Percentiles rank a stretch among this genome's conserved stretches.
Conservation (phyloP, 2,888 invertebrate genomes). For the Hyppa rectilinea region DNA sequence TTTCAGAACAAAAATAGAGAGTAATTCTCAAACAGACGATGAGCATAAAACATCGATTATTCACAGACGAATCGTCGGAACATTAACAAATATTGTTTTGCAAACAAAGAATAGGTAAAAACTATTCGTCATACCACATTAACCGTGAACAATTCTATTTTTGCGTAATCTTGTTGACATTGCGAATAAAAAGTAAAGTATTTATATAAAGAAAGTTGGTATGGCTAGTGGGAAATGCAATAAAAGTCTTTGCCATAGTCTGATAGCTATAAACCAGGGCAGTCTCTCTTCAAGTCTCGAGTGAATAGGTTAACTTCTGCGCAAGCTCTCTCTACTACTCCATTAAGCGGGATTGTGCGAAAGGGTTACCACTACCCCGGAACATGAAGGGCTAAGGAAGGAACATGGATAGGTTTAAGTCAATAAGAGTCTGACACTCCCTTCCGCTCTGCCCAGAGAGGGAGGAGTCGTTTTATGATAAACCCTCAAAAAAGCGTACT, state of each 20-base stretch:
- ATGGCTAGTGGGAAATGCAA: not conserved
- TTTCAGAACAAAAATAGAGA: constrained; percentile 8
- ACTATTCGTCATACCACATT: constrained; percentile 21
- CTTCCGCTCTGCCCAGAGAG: too few relatives aligned
- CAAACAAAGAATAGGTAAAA: constrained; percentile 23
- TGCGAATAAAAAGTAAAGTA: constrained; percentile 8
- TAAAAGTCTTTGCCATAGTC: too few relatives aligned
- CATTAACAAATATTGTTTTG: constrained; percentile 26
- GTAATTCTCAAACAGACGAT: constrained; percentile 7
- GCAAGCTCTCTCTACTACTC: too few relatives aligned
- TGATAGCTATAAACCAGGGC: too few relatives aligned
- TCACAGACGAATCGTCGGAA: constrained; percentile 33
- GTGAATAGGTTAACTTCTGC: not conserved
- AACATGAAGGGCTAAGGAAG: too few relatives aligned
- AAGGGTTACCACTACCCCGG: too few relatives aligned
- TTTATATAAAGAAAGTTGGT: not conserved
- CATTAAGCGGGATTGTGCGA: too few relatives aligned
- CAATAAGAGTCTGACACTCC: too few relatives aligned
- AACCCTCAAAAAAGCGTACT: too few relatives aligned
- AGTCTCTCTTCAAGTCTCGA: not conserved
- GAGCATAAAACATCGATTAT: constrained; percentile 41
- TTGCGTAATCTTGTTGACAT: constrained; percentile 44
- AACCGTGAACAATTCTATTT: constrained; percentile 37
- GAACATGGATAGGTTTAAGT: too few relatives aligned
- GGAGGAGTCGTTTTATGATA: too few relatives aligned